Base-by-base conservation (phyloP, 2,797 vertebrate genomes). In the Sebastes oblongus region DNA sequence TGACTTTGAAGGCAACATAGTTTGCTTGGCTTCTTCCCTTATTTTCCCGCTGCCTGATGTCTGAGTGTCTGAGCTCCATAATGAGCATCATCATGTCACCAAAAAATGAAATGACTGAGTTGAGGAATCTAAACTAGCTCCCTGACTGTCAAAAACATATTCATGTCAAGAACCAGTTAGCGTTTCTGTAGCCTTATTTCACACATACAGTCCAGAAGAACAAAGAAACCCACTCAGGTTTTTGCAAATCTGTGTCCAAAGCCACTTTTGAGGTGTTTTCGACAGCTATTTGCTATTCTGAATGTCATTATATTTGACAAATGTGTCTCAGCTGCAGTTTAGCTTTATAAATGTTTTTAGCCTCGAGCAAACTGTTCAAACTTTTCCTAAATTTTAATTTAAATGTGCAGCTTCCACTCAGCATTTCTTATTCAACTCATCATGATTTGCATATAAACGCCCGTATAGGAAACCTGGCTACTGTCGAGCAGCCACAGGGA, bases 61-160 rank as follows among this genome's bases (percentile, higher is more conserved):
- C 61, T 71, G 56, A 65, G 32, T 2, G 34, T 69, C 61, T 73
- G 11, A 66, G 50, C 68, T 60, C 72, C 30, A 1, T 83, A 88
- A 88, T 82, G 71, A 86, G 86, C 71, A 61, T 75, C 84, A 27
- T 86, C 68, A 81, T 85, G 84, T 88, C 84, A 80, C 39, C 54
- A 60, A 72, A 72, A 69, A 68, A 66, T 70, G 18, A 82, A 16
- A 5, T 8, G 55, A 79, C 39, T 74, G 65, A 79, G 58, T 67
- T 76, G 74, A 86, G 34, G 71, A 66, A 70, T 72, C 66, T 18
- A 66, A 86, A 86, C 32, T 25, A 60, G 67, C 59, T 79, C 24
- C 50, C 52, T 12, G 22, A 54, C 78, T 86, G 74, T 85, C 79
- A 82, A 69, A 77, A 81, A 84, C 30, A 72, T 24, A 61, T 34